phyloP scores from a whole-genome alignment of 2,888 invertebrate species.

The Euproctis similis region DNA sequence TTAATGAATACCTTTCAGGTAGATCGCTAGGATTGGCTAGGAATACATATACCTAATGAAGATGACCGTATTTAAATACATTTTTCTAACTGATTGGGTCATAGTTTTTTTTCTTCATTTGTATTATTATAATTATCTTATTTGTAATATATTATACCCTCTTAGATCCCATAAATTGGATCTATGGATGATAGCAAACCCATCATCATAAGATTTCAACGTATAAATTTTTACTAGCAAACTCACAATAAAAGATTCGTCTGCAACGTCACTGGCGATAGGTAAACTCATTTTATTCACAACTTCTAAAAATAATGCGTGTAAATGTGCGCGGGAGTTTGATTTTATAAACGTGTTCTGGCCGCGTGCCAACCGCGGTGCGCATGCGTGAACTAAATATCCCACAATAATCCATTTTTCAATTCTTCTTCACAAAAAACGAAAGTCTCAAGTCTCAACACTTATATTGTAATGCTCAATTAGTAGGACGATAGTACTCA shows the following conservation, averaged over 20 bases:
- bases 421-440: constrained; percentile 56
- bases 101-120: too few species aligned
- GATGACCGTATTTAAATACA: too few species aligned
- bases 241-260: constrained; percentile 44
- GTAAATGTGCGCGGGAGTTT: constrained; percentile 55
- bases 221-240: too few species aligned
- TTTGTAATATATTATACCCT: too few species aligned
- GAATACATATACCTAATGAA: too few species aligned
- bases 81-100: too few species aligned
- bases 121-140: too few species aligned
- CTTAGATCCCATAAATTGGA: too few species aligned
- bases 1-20: too few species aligned
- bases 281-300: constrained; percentile 70
- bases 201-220: too few species aligned
- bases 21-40: too few species aligned
- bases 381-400: constrained; percentile 62
- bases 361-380: constrained; percentile 49
- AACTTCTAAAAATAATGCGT: constrained; percentile 63
- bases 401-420: constrained; percentile 54
- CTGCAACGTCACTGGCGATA: constrained; percentile 38
- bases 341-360: constrained; percentile 63
- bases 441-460: constrained; percentile 40
- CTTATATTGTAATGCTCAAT: constrained; percentile 50
- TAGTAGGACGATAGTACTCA: constrained; percentile 36
- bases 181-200: too few species aligned